Base-by-base conservation (phyloP, 2,797 vertebrate species). In the Xenops minutus region DNA sequence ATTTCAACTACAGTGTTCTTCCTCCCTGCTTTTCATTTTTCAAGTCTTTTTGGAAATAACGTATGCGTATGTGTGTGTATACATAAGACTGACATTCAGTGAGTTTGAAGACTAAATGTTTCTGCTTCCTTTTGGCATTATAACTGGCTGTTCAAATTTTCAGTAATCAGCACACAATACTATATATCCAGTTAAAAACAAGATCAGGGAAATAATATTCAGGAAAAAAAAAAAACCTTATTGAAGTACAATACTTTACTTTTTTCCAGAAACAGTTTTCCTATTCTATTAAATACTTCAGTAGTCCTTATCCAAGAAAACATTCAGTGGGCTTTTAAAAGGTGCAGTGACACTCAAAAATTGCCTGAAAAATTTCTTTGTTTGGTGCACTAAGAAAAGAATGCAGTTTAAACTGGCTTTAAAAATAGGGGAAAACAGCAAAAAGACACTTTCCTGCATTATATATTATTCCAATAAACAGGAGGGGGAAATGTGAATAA, bases 41-140 rank as follows among this genome's bases (percentile, higher is more conserved):
- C 44, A 72, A 85, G 26, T 7, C 2, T 44, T n/a, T 26, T 18
- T 78, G 61, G n/a, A 84, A 88, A 73, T 41, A 32, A 48, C n/a
- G 7, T 5, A 21, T 32, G 12, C 6, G 4, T 32, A 10, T 7
- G 4, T 56, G 12, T 54, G 6, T 44, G 4, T 8, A 8, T 10
- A 18, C 12, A 7, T n/a, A 56, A 89, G 73, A 75, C 2, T 85
- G 54, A 61, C 10, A 55, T 7, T 71, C 30, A 39, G 10, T 51
- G 23, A 63, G 24, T 66, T 22, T 71, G 34, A 58, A 93, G 32
- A 71, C 22, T 68, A 89, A 81, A 59, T 27, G 10, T 4, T 54
- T 77, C 22, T 66, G 17, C 14, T 89, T 92, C 27, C 30, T 87
- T 91, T 62, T 29, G 24, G n/a, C 27, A 61, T 79, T 56, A 37